phyloP scores from a whole-genome alignment of 2,888 invertebrate genomes.

The Alsophila aescularia region DNA sequence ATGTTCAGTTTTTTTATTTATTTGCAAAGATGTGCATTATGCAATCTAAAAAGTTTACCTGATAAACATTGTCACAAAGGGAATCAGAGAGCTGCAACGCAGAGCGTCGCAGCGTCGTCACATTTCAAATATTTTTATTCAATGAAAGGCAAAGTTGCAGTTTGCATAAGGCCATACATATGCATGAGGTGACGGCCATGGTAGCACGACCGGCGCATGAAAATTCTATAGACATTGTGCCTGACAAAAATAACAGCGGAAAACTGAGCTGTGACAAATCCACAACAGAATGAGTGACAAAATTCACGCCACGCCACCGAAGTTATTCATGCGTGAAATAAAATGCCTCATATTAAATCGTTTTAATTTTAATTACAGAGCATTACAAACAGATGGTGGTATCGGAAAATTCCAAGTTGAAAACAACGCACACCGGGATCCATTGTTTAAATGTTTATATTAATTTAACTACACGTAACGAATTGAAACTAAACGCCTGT shows the following conservation, averaged over 20 bases:
- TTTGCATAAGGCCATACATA: slow-evolving; percentile 78
- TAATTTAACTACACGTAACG: background rate
- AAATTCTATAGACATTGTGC: slow-evolving; percentile 69
- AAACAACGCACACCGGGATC: slow-evolving; percentile 21
- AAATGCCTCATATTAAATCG: slow-evolving; percentile 28
- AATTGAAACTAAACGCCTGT: no score
- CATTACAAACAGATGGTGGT: slow-evolving; percentile 34
- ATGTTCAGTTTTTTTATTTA: background rate
- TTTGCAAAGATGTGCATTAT: background rate
- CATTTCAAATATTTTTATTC: slow-evolving; percentile 66
- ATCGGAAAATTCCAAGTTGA: slow-evolving; percentile 28
- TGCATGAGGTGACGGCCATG: slow-evolving; percentile 68
- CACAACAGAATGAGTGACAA: slow-evolving; percentile 49
- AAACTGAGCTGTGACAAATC: slow-evolving; percentile 62
- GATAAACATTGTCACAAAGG: slow-evolving; percentile 14
- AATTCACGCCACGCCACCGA: slow-evolving; percentile 17
- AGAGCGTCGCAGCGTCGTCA: slow-evolving; percentile 30
- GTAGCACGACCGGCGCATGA: slow-evolving; percentile 63
- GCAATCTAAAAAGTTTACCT: background rate
- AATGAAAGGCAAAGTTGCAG: slow-evolving; percentile 68
- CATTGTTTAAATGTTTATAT: slow-evolving; percentile 10
- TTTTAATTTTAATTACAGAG: slow-evolving; percentile 27
- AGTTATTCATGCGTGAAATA: slow-evolving; percentile 24
- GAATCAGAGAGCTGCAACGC: slow-evolving; percentile 24
- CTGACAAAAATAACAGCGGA: slow-evolving; percentile 66